Base-by-base conservation (phyloP, 1,140 invertebrate genomes). In the Adelges cooleyi region DNA sequence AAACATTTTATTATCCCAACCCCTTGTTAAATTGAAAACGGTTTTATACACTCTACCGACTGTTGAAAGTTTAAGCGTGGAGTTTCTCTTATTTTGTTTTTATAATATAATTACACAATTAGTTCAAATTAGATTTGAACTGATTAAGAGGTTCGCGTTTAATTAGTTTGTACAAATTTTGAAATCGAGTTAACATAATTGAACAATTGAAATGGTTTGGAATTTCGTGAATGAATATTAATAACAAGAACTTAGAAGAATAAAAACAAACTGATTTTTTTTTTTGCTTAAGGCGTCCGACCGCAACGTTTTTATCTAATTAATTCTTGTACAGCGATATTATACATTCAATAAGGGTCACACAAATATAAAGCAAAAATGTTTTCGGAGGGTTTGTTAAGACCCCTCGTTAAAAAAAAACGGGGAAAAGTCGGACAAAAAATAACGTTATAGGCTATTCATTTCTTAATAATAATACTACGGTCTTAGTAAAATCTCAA, bases 241-340 rank as follows among this genome's bases (percentile, higher is more conserved):
- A 13, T 38, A 38, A 8, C 6, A 38, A 38, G 13, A 13, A 44
- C n/a, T n/a, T 18, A 54, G 23, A 17, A 59, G 11, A 44, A 59
- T 44, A 44, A 44, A 18, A 50, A 44, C 40, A 25, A 25, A 59
- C n/a, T 6, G 13, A 38, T 38, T 8, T 8, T 8, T 8, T 13
- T 38, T 38, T 54, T 23, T 25, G 22, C 36, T 42, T 22, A 22
- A 53, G 29, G 20, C 36, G 36, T 25, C 36, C 6, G 3, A 25
- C 53, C 3, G 44, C 8, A 18, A n/a, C 17, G 44, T 44, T 44
- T 25, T 44, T 44, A 22, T 15, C 53, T 59, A 59, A 59, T 59
- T 59, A 44, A 59, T 59, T 59, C 27, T 44, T 42, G 53, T 59
- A 42, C 27, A 15, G 17, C 51, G n/a, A n/a, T n/a, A n/a, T n/a